Base-by-base conservation (phyloP, 2,113 vertebrate genomes). In the Osmerus eperlanus region DNA sequence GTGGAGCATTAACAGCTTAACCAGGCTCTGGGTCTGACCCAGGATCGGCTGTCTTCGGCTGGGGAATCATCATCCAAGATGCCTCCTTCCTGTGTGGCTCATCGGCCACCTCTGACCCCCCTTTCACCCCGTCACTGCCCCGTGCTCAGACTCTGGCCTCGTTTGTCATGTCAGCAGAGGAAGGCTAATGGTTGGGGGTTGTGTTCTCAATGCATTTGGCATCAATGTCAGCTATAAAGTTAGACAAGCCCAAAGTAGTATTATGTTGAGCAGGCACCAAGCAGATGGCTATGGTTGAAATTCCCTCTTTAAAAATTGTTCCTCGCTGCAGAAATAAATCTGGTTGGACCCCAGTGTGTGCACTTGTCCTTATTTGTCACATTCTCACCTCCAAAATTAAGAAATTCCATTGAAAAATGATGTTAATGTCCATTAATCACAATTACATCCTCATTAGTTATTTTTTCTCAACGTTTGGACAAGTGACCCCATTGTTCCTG, bases 161-260 rank as follows among this genome's bases (percentile, higher is more conserved):
- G 61, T 87, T 87, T 86, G 81, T 86, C 87, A 82, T 81, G 81
- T 86, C 84, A 84, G 83, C 80, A 65, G 78, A 77, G 76, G 68
- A 66, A 74, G 70, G 72, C 68, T 67, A 68, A 47, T 60, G 58
- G 58, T 56, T 16, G 14, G 65, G 70, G 71, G 12, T 52, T 62
- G 69, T 67, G 70, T 62, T 70, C 53, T 59, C 78, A 83, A 83
- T 79, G 25, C 81, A 78, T 72, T 77, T 69, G 81, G 55, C 68
- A 66, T 2, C 47, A 67, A 12, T 62, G 60, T 28, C 63, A 65
- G n/a, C 32, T 47, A 65, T 28, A 41, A 41, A 25, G 61, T 32
- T 65, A 32, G 65, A 53, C 78, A 29, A 60, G 70, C 79, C 60
- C 66, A 51, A 67, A 70, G 65, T 29, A 55, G 52, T 78, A 65